Evolutionary conservation across 92 coral and sea anemone species (phyloP).

Genomic region (Epizoanthus rinbou): DNA sequence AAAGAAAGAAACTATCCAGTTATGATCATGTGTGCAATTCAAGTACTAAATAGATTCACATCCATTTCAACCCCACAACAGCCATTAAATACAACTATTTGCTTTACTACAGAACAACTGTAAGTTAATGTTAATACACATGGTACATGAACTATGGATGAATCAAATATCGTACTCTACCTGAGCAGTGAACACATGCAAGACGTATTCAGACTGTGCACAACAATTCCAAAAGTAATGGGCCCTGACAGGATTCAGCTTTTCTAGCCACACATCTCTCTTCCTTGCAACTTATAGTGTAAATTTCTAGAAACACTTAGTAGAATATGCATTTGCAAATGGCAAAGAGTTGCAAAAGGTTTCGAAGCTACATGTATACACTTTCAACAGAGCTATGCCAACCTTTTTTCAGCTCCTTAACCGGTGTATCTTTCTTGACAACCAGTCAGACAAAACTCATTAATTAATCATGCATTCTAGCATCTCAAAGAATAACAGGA

Average conservation of each 20-base stretch:
- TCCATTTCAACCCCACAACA: not conserved
- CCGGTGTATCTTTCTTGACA: not conserved
- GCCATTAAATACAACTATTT: not conserved
- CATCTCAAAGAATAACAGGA: conserved; percentile 5
- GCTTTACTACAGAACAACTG: not conserved
- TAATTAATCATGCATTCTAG: conserved; percentile 58
- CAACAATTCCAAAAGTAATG: conserved; percentile 26
- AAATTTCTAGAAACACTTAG: not conserved
- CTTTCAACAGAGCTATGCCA: not conserved
- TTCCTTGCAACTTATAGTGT: not conserved
- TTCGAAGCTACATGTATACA: not conserved
- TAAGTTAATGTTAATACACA: not conserved
- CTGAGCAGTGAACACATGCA: conserved; percentile 1
- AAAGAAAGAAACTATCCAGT: not conserved
- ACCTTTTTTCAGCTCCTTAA: conserved; percentile 5
- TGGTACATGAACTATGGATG: not conserved
- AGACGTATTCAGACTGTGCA: not conserved
- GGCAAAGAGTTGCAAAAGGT: not conserved
- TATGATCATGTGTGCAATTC: not conserved
- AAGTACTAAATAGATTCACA: not conserved
- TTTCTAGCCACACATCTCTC: conserved; percentile 4
- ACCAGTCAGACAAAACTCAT: conserved; percentile 71
- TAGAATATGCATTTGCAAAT: not conserved
- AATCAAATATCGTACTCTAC: not conserved
- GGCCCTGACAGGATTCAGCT: not conserved